These are phyloP conservation scores for Drosophila cardini DNA, from an alignment of 1,140 invertebrate species.

Conservation along the genomic window DNA sequence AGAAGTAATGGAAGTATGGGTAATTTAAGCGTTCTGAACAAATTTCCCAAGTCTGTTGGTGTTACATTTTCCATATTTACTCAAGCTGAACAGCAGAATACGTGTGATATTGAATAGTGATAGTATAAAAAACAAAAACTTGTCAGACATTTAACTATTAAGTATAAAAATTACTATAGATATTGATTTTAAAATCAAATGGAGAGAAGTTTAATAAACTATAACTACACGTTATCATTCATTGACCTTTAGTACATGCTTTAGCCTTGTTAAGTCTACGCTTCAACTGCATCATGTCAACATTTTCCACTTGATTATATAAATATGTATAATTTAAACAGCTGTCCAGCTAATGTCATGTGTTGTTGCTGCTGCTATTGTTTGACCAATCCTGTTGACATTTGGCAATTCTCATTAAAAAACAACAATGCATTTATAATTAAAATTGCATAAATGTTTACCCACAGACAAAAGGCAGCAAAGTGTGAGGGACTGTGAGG, in stretches of 20 bases:
- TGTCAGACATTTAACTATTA: background rate
- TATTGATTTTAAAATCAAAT: background rate
- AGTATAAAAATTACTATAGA: background rate
- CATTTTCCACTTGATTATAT: slow-evolving; percentile 34
- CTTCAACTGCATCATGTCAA: slow-evolving; percentile 21
- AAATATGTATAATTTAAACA: slow-evolving; percentile 29
- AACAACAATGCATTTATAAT: slow-evolving; percentile 54
- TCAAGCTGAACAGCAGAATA: background rate
- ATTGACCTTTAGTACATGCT: slow-evolving; percentile 2
- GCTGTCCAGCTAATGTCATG: slow-evolving; percentile 24
- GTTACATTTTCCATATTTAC: slow-evolving; percentile 8
- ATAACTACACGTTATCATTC: background rate
- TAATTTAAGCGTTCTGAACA: slow-evolving; percentile 2
- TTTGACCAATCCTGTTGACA: slow-evolving; percentile 42
- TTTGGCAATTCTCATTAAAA: slow-evolving; percentile 50
- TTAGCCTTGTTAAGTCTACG: slow-evolving; percentile 4
- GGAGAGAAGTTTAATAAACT: background rate
- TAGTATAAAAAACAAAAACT: too few species aligned
- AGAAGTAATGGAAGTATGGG: slow-evolving; percentile 5
- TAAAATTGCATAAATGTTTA: slow-evolving; percentile 59
- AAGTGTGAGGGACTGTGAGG: background rate
- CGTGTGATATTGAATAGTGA: background rate
- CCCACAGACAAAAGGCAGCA: slow-evolving; percentile 24
- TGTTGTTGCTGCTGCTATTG: slow-evolving; percentile 27
- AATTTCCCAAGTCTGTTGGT: slow-evolving; percentile 1